A percentile compares a stretch with the other conserved stretches of the same genome.
Evolutionary conservation across 2,113 vertebrate species (phyloP).

Genomic region (Silurus asotus): DNA sequence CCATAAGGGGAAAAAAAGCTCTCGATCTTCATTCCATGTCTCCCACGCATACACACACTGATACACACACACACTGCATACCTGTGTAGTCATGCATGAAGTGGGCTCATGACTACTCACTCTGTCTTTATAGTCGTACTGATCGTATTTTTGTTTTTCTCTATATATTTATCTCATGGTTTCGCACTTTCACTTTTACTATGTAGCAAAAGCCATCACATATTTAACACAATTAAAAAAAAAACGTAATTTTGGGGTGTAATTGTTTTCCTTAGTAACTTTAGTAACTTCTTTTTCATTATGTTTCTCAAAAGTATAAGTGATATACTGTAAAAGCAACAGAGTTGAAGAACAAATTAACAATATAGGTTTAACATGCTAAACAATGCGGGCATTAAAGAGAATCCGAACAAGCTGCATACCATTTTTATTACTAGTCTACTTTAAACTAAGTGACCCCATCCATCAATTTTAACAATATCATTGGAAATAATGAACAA

Average conservation of each 20-base stretch:
- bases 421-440: background rate
- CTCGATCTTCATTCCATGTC: slow-evolving; percentile 64
- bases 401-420: background rate
- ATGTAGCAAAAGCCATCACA: background rate
- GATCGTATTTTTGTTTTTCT: slow-evolving; percentile 21
- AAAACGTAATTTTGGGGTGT: background rate
- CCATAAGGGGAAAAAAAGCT: slow-evolving; percentile 39
- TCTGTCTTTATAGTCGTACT: background rate
- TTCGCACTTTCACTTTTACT: slow-evolving; percentile 20
- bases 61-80: slow-evolving; percentile 28
- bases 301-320: background rate
- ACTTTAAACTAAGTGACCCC: no score
- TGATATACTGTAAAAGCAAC: background rate
- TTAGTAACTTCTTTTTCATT: background rate
- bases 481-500: background rate
- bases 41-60: slow-evolving; percentile 33
- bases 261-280: background rate
- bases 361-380: background rate
- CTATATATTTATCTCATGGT: background rate
- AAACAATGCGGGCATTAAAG: background rate
- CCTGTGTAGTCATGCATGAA: slow-evolving; percentile 46
- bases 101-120: slow-evolving; percentile 28
- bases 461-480: background rate
- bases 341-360: background rate
- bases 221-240: background rate